Conservation (phyloP, 2,797 vertebrate genomes). For the Paguma larvata region DNA sequence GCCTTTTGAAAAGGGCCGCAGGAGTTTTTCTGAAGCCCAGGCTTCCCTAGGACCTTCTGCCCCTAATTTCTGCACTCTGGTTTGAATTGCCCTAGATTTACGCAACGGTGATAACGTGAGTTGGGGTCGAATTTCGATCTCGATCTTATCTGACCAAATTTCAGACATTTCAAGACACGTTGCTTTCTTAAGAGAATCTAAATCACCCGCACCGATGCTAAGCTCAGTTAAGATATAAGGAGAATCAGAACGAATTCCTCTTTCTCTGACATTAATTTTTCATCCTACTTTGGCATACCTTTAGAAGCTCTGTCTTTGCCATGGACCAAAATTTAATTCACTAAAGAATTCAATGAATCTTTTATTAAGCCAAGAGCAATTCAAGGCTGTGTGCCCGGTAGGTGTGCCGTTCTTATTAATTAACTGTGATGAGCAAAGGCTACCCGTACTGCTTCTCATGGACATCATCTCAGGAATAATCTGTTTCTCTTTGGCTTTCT, state of each 20-base stretch:
- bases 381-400: slow-evolving; percentile 57
- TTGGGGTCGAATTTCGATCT: slow-evolving; percentile 42
- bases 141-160: background rate
- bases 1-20: background rate
- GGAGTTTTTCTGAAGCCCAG: background rate
- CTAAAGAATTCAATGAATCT: slow-evolving; percentile 73
- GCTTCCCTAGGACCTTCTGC: background rate
- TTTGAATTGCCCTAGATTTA: slow-evolving; percentile 60
- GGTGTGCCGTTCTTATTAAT: slow-evolving; percentile 75
- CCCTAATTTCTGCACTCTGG: background rate
- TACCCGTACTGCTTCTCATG: background rate
- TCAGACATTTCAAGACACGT: background rate
- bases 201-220: background rate
- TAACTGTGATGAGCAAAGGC: slow-evolving; percentile 59
- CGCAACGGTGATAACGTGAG: background rate
- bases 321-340: slow-evolving; percentile 74
- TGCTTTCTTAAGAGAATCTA: slow-evolving; percentile 20
- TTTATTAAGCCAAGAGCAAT: slow-evolving; percentile 76
- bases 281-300: slow-evolving; percentile 46
- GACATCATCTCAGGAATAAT: slow-evolving; percentile 44
- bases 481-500: slow-evolving; percentile 62
- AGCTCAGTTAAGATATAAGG: background rate
- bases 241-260: slow-evolving; percentile 34
- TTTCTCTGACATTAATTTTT: slow-evolving; percentile 39
- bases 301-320: slow-evolving; percentile 66